Evolutionary conservation across 2,797 vertebrate species (phyloP), one percentile per base, ranked within the genome.

Genomic region (Distichodus sexfasciatus): DNA sequence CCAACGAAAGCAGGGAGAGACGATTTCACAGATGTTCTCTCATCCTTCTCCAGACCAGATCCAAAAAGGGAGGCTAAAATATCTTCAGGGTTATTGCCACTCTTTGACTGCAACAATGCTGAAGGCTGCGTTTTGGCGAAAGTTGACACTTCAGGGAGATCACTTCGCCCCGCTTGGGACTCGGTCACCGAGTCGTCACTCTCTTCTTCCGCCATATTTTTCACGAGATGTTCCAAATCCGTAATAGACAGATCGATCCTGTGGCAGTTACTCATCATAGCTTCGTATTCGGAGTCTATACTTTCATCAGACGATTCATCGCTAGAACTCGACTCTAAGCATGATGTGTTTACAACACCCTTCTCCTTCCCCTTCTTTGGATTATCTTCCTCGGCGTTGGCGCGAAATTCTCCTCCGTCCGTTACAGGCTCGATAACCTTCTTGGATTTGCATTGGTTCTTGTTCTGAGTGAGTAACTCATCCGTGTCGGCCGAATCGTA

Each of bases 401-500:
- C 15, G 26, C n/a, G 8, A 24, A 57, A 7, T 36, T 57, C 31
- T 66, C 47, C 23, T 5, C n/a, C n/a, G n/a, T n/a, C n/a, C n/a
- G n/a, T n/a, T n/a, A n/a, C n/a, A n/a, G n/a, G n/a, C n/a, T n/a
- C n/a, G n/a, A n/a, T 15, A 17, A 12, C 11, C 19, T 43, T 26
- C 43, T 12, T 11, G 3, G 33, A 11, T 19, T n/a, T 62, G 35
- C 3, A 33, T 35, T 8, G 24, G 28, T 3, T 62, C 23, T 85
- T 95, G 66, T 83, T 89, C 76, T 81, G 84, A 11, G 88, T 88
- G 46, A 95, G 88, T 38, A 97, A 93, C 88, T 98, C 93, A 83
- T 95, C 95, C 0, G 94, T 96, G 84, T 93, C 94, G 12, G 90
- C 92, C 0, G 94, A 97, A 80, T 97, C 92, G 50, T 90, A 93